Evolutionary conservation across 2,888 invertebrate species (phyloP).

Genomic region (Isoperla grammatica): DNA sequence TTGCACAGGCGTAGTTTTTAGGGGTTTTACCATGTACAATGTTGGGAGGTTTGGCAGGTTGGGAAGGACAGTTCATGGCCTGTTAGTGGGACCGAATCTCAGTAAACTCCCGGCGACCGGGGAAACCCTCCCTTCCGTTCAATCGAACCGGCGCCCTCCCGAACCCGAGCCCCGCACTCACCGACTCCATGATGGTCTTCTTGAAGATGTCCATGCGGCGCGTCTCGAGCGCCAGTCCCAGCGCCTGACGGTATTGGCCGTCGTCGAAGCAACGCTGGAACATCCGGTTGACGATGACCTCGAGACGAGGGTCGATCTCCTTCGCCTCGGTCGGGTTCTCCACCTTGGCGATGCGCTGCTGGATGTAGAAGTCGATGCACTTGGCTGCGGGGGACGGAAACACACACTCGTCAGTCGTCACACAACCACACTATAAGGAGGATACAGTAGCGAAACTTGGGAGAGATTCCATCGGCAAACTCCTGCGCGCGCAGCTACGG

Average conservation of each 20-base stretch:
- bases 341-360: conserved; percentile 70
- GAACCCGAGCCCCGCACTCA: conserved; percentile 35
- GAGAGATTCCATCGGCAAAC: too few relatives aligned
- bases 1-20: too few relatives aligned
- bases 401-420: background rate
- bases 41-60: too few relatives aligned
- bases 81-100: too few relatives aligned
- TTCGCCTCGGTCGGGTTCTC: conserved; percentile 54
- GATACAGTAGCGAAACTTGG: too few relatives aligned
- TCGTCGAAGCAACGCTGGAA: conserved; percentile 93
- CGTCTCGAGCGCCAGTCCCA: conserved; percentile 95
- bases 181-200: conserved; percentile 80
- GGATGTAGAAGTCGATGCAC: conserved; percentile 93
- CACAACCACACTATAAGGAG: too few relatives aligned
- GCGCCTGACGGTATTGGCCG: conserved; percentile 91
- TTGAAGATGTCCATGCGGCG: conserved; percentile 95
- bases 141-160: background rate
- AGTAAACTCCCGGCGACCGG: too few relatives aligned
- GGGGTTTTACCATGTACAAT: too few relatives aligned
- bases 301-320: conserved; percentile 71
- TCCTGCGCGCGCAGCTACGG: too few relatives aligned
- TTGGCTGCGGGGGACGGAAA: conserved; percentile 66
- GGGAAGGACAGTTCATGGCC: too few relatives aligned
- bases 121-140: too few relatives aligned
- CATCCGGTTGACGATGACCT: conserved; percentile 93